phyloP scores from a whole-genome alignment of 1,140 invertebrate species.

The Tachypleus tridentatus region DNA sequence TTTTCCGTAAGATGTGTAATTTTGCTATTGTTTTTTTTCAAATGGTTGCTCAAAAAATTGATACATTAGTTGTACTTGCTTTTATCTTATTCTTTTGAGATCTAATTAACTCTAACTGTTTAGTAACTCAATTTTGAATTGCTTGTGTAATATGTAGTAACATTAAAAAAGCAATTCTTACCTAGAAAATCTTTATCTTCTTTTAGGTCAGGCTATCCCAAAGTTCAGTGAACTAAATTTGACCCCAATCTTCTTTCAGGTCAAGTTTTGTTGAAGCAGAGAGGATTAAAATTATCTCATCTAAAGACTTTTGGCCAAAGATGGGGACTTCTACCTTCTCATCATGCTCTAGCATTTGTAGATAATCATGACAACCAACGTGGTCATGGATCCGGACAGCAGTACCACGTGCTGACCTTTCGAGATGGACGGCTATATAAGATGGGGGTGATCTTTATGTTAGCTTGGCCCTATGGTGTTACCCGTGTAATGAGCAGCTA shows the following conservation, averaged over 20 bases:
- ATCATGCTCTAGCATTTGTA: slow-evolving; percentile 36
- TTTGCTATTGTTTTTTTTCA: too few relatives aligned
- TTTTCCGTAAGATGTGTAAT: too few relatives aligned
- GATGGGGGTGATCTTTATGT: slow-evolving; percentile 50
- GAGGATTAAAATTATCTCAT: slow-evolving; percentile 28
- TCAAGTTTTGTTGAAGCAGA: slow-evolving; percentile 40
- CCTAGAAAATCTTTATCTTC: too few relatives aligned
- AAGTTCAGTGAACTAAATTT: too few relatives aligned
- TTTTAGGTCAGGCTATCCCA: too few relatives aligned
- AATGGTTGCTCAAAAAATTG: too few relatives aligned
- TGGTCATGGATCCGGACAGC: slow-evolving; percentile 43
- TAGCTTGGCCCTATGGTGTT: slow-evolving; percentile 59
- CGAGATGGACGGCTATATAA: slow-evolving; percentile 43
- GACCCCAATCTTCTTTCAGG: slow-evolving; percentile 2
- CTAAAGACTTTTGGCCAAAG: slow-evolving; percentile 29
- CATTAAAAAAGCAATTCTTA: too few relatives aligned
- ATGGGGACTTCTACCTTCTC: slow-evolving; percentile 33
- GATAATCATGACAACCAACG: slow-evolving; percentile 57
- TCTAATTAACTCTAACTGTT: too few relatives aligned
- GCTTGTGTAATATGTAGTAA: too few relatives aligned
- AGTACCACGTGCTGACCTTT: slow-evolving; percentile 40
- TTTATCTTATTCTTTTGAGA: too few relatives aligned
- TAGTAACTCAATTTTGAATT: too few relatives aligned
- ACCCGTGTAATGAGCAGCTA: slow-evolving; percentile 62
- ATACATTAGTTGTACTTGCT: too few relatives aligned